A percentile compares a stretch with the other conserved stretches of the same genome.
Conservation (phyloP, 2,888 invertebrate species). For the Caenorhabditis sp. region DNA sequence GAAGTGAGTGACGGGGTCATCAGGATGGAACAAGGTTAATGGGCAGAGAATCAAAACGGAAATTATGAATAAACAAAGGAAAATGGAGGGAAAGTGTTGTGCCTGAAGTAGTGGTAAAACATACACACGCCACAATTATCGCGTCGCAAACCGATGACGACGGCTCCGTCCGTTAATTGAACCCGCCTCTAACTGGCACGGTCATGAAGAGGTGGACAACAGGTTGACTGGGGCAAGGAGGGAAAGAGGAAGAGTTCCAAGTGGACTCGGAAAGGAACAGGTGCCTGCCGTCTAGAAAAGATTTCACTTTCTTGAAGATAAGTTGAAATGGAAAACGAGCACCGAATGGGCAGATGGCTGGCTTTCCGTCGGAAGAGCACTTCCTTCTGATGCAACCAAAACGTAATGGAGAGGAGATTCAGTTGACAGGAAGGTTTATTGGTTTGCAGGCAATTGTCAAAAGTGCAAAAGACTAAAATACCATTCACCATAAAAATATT, state of each 20-base stretch:
- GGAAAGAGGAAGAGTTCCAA: slow-evolving; percentile 8
- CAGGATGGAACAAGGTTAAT: slow-evolving; percentile 44
- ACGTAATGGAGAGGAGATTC: too few relatives aligned
- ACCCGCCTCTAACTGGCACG: slow-evolving; percentile 45
- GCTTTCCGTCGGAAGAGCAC: too few relatives aligned
- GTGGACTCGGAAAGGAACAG: neutral
- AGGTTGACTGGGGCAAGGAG: slow-evolving; percentile 10
- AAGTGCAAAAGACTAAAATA: too few relatives aligned
- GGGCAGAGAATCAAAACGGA: slow-evolving; percentile 34
- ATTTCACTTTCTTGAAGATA: slow-evolving; percentile 23
- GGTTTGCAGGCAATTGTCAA: too few relatives aligned
- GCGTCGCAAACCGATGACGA: neutral
- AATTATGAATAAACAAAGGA: slow-evolving; percentile 34
- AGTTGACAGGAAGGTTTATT: too few relatives aligned
- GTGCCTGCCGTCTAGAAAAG: neutral
- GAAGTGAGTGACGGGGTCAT: neutral
- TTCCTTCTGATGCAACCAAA: too few relatives aligned
- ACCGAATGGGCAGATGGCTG: too few relatives aligned
- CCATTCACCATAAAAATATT: too few relatives aligned
- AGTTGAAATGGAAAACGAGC: too few relatives aligned
- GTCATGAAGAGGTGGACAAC: slow-evolving; percentile 7
- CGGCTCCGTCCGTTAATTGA: slow-evolving; percentile 53
- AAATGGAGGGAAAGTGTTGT: slow-evolving; percentile 6
- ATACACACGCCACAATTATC: slow-evolving; percentile 30
- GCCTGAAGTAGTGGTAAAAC: slow-evolving; percentile 16